phyloP scores from a whole-genome alignment of 2,113 vertebrate genomes.

The Ammodytes dubius region DNA sequence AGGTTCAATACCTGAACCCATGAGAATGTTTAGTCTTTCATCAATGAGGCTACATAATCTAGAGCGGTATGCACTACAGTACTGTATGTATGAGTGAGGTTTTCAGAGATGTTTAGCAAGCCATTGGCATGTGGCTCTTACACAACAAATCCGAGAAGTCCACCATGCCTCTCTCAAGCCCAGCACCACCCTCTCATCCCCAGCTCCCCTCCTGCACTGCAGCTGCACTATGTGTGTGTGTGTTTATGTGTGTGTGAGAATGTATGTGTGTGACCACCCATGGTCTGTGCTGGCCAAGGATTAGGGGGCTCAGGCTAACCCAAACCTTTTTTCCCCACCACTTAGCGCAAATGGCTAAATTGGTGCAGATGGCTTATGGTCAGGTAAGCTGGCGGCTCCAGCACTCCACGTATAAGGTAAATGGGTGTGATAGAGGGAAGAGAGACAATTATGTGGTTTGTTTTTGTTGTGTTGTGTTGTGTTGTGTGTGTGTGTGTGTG shows the following conservation, averaged over 20 bases:
- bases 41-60: background rate
- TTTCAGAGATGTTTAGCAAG: slow-evolving; percentile 47
- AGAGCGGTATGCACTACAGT: background rate
- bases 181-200: slow-evolving; percentile 39
- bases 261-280: slow-evolving; percentile 77
- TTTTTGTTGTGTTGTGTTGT: background rate
- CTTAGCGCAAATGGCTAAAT: slow-evolving; percentile 79
- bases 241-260: slow-evolving; percentile 26
- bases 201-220: slow-evolving; percentile 47
- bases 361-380: slow-evolving; percentile 73
- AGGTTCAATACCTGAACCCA: background rate
- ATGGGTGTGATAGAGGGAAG: slow-evolving; percentile 39
- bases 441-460: slow-evolving; percentile 8
- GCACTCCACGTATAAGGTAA: slow-evolving; percentile 42
- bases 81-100: slow-evolving; percentile 21
- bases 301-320: slow-evolving; percentile 77
- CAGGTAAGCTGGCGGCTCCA: slow-evolving; percentile 65
- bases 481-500: slow-evolving; percentile 14
- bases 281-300: slow-evolving; percentile 75
- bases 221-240: slow-evolving; percentile 57
- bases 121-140: slow-evolving; percentile 51
- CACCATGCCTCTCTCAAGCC: slow-evolving; percentile 50
- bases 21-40: slow-evolving; percentile 1
- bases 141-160: slow-evolving; percentile 62
- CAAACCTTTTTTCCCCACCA: slow-evolving; percentile 74